Conservation (phyloP, 2,888 invertebrate species). For the Ectropis crepuscularia region DNA sequence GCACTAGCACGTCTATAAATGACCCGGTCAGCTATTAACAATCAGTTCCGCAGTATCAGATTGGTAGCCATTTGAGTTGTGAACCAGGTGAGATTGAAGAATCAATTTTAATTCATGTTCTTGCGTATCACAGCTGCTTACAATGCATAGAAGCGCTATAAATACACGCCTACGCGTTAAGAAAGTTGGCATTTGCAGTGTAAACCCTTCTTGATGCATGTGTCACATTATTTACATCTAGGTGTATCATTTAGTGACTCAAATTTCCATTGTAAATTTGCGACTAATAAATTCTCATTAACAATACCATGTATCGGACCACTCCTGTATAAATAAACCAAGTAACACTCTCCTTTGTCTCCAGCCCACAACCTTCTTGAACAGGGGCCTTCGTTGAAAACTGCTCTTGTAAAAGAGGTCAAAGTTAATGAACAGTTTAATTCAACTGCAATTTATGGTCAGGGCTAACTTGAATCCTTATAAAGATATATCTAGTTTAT, state of each 20-base stretch:
- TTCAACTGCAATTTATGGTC: conserved; percentile 55
- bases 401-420: conserved; percentile 34
- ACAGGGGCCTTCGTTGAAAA: conserved; percentile 50
- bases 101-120: conserved; percentile 49
- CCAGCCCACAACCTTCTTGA: conserved; percentile 5
- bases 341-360: conserved; percentile 6
- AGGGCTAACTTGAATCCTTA: conserved; percentile 68
- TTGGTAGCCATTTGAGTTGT: conserved; percentile 58
- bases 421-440: conserved; percentile 48
- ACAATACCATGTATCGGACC: neutral
- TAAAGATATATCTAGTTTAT: conserved; percentile 42
- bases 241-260: conserved; percentile 20
- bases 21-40: conserved; percentile 67
- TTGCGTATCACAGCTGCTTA: conserved; percentile 43
- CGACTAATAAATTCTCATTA: conserved; percentile 8
- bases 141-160: conserved; percentile 44
- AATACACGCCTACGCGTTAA: conserved; percentile 57
- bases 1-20: conserved; percentile 68
- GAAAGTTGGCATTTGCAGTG: conserved; percentile 53
- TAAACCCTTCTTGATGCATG: conserved; percentile 38
- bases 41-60: conserved; percentile 64
- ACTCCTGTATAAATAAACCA: neutral
- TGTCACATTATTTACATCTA: conserved; percentile 25
- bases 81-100: conserved; percentile 61
- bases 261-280: conserved; percentile 12